These are phyloP conservation scores for Otolemur crassicaudatus DNA, from an alignment of 2,797 vertebrate species.

Conservation along the genomic window DNA sequence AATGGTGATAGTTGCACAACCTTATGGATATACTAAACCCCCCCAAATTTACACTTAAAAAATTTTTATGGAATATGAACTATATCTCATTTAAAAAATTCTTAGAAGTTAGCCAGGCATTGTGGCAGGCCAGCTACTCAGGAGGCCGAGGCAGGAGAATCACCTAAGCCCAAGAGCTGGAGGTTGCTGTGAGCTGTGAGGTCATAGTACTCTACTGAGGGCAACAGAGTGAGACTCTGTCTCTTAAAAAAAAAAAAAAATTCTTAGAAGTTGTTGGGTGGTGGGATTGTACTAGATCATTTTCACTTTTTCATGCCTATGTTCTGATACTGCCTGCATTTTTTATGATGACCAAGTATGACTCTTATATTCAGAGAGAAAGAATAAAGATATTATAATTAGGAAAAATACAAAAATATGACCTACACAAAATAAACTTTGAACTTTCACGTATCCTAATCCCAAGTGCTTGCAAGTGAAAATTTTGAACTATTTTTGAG, in stretches of 20 bases:
- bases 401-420: constrained; percentile 1
- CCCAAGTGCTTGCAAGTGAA: constrained; percentile 40
- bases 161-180: too few relatives aligned
- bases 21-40: not conserved
- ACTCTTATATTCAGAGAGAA: constrained; percentile 46
- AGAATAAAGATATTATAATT: constrained; percentile 36
- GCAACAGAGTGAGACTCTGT: too few relatives aligned
- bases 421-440: constrained; percentile 29
- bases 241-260: not conserved
- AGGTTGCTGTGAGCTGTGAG: too few relatives aligned
- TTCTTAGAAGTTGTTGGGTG: not conserved
- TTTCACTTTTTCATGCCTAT: constrained; percentile 33
- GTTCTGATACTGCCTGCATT: not conserved
- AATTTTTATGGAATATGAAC: constrained; percentile 7
- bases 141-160: too few relatives aligned
- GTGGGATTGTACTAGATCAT: not conserved
- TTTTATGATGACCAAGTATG: constrained; percentile 39
- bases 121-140: too few relatives aligned
- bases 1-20: not conserved
- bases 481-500: constrained; percentile 46
- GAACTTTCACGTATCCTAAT: constrained; percentile 29
- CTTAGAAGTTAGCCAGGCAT: not conserved
- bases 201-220: too few relatives aligned
- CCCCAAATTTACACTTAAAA: not conserved
- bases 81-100: not conserved